These are phyloP conservation scores for Pinna nobilis DNA, from an alignment of 1,140 invertebrate genomes.

Conservation along the genomic window DNA sequence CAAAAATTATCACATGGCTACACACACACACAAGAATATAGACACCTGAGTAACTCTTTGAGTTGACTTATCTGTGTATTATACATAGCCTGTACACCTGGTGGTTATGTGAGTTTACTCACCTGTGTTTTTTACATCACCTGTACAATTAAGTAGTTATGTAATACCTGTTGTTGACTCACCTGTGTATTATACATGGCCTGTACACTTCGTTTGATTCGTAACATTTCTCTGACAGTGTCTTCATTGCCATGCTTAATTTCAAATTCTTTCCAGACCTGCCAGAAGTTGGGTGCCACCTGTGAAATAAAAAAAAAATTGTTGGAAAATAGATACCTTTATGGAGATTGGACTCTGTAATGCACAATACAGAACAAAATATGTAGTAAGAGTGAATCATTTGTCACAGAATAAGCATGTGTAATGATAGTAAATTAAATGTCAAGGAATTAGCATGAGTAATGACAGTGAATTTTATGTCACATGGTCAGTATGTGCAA, in stretches of 20 bases:
- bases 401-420: too few species aligned
- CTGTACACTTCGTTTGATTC: constrained; percentile 97
- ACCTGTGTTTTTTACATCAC: too few species aligned
- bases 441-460: too few species aligned
- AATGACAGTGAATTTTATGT: too few species aligned
- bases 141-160: background rate
- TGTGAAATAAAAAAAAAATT: constrained; percentile 64
- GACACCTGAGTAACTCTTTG: background rate
- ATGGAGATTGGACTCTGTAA: background rate
- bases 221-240: constrained; percentile 98
- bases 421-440: too few species aligned
- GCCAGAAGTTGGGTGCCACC: constrained; percentile 96
- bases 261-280: constrained; percentile 99
- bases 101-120: constrained; percentile 65
- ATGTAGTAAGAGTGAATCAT: too few species aligned
- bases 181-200: constrained; percentile 90
- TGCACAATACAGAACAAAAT: too few species aligned
- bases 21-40: background rate
- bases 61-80: constrained; percentile 78
- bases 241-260: constrained; percentile 99
- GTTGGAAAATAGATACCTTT: too few species aligned
- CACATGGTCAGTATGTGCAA: too few species aligned
- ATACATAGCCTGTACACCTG: constrained; percentile 97
- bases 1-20: background rate
- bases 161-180: background rate